Base-by-base conservation (phyloP, 2,113 vertebrate genomes). In the Cranoglanis bouderius region DNA sequence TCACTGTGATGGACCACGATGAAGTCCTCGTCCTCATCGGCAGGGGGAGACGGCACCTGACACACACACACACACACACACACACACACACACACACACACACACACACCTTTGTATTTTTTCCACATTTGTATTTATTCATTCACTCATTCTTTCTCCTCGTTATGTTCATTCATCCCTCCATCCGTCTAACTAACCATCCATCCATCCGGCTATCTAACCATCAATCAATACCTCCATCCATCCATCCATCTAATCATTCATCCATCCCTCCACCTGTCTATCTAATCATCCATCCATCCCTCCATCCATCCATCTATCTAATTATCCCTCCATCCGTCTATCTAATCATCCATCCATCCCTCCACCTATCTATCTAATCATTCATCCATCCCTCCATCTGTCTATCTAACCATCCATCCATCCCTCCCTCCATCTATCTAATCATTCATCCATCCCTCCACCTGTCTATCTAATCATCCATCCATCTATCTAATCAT, bases 1-100 rank as follows among this genome's bases (percentile, higher is more conserved):
- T 99, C 98, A 26, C 96, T 96, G 84, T 98, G 98, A 92, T 98
- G 96, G 82, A 99, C 96, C 90, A 99, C 93, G 92, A 99, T 97
- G 93, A 99, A 99, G 92, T 97, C 98, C 1, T 98, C 98, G 0
- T 98, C 98, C 82, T 96, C 95, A 84, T 99, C 98, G 53, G 96
- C 96, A 82, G 97, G 97, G 38, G 97, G 97, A 82, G 98, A 98
- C 59, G 98, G 97, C 57, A 99, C 94, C 98, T 99, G 89, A 49
- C 80, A 38, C 81, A 74, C 81, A n/a, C 82, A 75, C 59, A 86
- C 6, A 61, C n/a, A 40, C 26, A 21, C 9, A 19, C 51, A 53
- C 53, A 80, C 77, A 51, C 75, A 16, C 75, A 51, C 75, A 14
- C 40, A 78, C 26, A 49, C 75, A 29, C 65, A 32, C 63, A 29